These are phyloP conservation scores for Muscicapa striata DNA, from an alignment of 2,797 vertebrate species.

Conservation along the genomic window DNA sequence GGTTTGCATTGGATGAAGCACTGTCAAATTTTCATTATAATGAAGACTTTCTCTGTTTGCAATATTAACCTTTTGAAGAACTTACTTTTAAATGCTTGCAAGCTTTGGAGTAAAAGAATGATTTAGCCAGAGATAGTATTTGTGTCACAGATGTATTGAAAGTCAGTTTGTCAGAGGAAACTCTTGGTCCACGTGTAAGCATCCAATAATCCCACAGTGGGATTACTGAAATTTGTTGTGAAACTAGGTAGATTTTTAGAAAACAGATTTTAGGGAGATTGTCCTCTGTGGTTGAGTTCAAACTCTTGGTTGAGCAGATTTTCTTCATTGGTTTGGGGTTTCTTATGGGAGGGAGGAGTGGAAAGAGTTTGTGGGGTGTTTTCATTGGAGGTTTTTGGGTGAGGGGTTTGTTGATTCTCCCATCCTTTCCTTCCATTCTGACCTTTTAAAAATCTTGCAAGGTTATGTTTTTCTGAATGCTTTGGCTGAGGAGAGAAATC, in stretches of 20 bases:
- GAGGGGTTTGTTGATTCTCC: background rate
- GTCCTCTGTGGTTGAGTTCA: background rate
- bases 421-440: background rate
- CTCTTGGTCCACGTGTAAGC: background rate
- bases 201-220: background rate
- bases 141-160: background rate
- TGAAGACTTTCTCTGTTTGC: background rate
- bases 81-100: background rate
- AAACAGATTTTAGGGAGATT: background rate
- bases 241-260: background rate
- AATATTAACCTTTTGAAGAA: background rate
- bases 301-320: background rate
- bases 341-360: background rate
- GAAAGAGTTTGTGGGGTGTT: background rate
- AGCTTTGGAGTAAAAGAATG: background rate
- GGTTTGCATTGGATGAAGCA: background rate
- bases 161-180: background rate
- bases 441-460: background rate
- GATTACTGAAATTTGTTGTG: background rate
- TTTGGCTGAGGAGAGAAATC: background rate
- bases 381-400: rapidly evolving
- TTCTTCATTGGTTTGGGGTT: background rate
- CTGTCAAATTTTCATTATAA: background rate
- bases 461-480: background rate
- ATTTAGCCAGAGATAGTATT: background rate